phyloP scores from a whole-genome alignment of 2,888 invertebrate genomes.

The Tetrapedia diversipes region DNA sequence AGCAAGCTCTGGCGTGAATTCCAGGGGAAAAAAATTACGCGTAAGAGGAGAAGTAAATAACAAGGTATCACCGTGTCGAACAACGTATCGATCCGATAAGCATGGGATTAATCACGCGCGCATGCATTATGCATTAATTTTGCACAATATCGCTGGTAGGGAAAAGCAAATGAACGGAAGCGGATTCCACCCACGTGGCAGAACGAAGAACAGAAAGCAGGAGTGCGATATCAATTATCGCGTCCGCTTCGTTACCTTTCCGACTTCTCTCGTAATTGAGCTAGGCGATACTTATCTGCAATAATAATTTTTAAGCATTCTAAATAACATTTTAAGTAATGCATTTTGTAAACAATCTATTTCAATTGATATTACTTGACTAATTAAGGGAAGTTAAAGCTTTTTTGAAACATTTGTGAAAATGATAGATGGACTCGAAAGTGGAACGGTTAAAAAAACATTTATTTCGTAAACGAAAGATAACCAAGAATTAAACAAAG shows the following conservation, averaged over 20 bases:
- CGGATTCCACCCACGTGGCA: slow-evolving; percentile 68
- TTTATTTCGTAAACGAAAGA: too few species aligned
- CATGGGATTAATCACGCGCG: slow-evolving; percentile 34
- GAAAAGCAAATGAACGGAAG: slow-evolving; percentile 55
- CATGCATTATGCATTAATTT: slow-evolving; percentile 59
- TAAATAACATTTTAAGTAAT: too few species aligned
- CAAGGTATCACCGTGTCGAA: slow-evolving; percentile 6
- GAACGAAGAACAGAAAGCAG: slow-evolving; percentile 66
- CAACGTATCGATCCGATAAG: slow-evolving; percentile 34
- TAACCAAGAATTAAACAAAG: too few species aligned
- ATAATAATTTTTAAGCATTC: too few species aligned
- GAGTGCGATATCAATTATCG: slow-evolving; percentile 72
- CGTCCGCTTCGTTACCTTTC: slow-evolving; percentile 67
- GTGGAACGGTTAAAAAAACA: too few species aligned
- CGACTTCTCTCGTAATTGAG: neutral
- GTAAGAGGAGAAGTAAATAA: slow-evolving; percentile 17
- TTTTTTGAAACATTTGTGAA: too few species aligned
- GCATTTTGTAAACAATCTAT: too few species aligned
- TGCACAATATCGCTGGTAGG: slow-evolving; percentile 54
- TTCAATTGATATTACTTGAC: too few species aligned
- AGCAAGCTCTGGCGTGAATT: neutral
- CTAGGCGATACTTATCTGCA: too few species aligned
- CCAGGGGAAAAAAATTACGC: slow-evolving; percentile 16
- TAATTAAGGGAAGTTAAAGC: too few species aligned
- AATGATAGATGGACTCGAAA: too few species aligned